phyloP scores from a whole-genome alignment of 2,113 vertebrate species.

The Clarias macrocephalus region DNA sequence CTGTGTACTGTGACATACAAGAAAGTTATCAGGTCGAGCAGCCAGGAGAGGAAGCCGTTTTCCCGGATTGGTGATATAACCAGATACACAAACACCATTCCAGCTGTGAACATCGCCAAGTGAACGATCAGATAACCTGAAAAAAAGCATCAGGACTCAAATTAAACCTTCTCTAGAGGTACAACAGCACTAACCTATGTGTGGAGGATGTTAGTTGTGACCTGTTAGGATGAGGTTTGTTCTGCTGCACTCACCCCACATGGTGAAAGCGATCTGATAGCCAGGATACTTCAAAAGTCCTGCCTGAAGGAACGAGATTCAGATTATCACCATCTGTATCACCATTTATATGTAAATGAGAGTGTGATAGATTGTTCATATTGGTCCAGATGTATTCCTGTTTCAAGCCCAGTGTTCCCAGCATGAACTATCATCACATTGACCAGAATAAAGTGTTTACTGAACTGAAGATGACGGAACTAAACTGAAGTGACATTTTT shows the following conservation, averaged over 20 bases:
- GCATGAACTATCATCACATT: not conserved
- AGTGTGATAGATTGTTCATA: not conserved
- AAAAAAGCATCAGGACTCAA: not conserved
- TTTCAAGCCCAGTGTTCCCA: not conserved
- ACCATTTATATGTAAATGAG: not conserved
- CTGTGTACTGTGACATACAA: constrained; percentile 66
- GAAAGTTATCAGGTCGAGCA: constrained; percentile 66
- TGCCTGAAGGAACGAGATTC: constrained; percentile 66
- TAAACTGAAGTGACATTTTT: not conserved
- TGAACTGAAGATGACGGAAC: no score
- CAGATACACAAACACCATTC: constrained; percentile 71
- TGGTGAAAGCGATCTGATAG: constrained; percentile 85
- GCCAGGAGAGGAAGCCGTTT: constrained; percentile 62
- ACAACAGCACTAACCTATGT: not conserved
- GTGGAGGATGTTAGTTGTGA: not conserved
- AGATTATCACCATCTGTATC: not conserved
- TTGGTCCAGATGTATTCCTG: not conserved
- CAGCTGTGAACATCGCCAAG: constrained; percentile 74
- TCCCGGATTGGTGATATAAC: constrained; percentile 75
- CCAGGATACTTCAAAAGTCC: constrained; percentile 85
- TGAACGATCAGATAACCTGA: constrained; percentile 84
- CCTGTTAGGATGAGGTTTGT: not conserved
- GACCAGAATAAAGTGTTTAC: not conserved
- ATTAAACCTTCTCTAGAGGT: not conserved
- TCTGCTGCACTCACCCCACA: constrained; percentile 80